These are phyloP conservation scores for Labrus mixtus DNA, from an alignment of 2,113 vertebrate genomes.

Conservation along the genomic window DNA sequence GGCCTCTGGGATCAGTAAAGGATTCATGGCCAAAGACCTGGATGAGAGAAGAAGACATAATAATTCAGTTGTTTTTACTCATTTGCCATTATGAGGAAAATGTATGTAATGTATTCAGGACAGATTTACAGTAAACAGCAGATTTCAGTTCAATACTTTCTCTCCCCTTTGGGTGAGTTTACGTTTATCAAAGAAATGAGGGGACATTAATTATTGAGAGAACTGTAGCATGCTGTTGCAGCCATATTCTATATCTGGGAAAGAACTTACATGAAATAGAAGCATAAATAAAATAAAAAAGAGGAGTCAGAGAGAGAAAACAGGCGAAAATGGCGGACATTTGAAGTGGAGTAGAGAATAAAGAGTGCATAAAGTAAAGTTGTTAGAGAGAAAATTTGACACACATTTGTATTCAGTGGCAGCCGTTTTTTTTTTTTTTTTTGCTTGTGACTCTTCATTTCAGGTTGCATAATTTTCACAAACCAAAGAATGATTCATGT, in stretches of 20 bases:
- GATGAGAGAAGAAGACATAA: slow-evolving; percentile 16
- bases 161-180: slow-evolving; percentile 6
- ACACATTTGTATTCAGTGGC: no score
- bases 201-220: slow-evolving; percentile 5
- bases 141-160: slow-evolving; percentile 35
- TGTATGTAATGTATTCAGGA: background rate
- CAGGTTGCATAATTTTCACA: background rate
- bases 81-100: slow-evolving; percentile 11
- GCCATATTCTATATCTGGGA: background rate
- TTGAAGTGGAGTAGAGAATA: background rate
- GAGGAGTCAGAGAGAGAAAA: background rate
- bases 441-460: background rate
- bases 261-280: background rate
- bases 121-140: slow-evolving; percentile 28
- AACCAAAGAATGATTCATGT: background rate
- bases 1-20: slow-evolving; percentile 96
- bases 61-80: slow-evolving; percentile 48
- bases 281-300: background rate
- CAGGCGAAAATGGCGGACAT: background rate
- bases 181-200: slow-evolving; percentile 22
- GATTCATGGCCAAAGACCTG: slow-evolving; percentile 97
- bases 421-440: no score
- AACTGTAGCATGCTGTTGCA: background rate
- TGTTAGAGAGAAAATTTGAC: background rate
- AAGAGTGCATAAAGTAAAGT: background rate